phyloP scores from a whole-genome alignment of 2,797 vertebrate genomes.

The Leuciscus waleckii region DNA sequence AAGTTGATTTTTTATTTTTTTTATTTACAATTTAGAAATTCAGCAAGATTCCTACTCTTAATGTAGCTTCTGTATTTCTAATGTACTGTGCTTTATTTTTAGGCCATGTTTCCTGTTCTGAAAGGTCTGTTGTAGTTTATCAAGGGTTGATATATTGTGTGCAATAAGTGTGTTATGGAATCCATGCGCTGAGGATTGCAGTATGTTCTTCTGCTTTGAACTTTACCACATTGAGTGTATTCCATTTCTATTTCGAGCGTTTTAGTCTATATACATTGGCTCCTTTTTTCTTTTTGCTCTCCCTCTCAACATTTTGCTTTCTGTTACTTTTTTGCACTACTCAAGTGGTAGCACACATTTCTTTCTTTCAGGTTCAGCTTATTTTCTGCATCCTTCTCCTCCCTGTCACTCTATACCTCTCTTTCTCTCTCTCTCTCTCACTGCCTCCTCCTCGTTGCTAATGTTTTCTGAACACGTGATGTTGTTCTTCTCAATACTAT shows the following conservation, averaged over 20 bases:
- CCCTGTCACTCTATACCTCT: not conserved
- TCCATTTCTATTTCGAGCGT: slow-evolving; percentile 46
- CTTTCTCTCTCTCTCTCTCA: not conserved
- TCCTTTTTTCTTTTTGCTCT: slow-evolving; percentile 60
- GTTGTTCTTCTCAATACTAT: not conserved
- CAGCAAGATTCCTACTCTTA: not conserved
- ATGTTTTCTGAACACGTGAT: not conserved
- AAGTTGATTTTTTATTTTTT: not conserved
- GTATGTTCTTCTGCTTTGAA: slow-evolving; percentile 26
- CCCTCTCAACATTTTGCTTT: slow-evolving; percentile 62
- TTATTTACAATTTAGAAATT: no score
- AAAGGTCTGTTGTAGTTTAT: slow-evolving; percentile 10
- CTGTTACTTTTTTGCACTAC: slow-evolving; percentile 53
- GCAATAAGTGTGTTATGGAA: not conserved
- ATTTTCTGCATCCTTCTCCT: not conserved
- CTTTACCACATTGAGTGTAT: slow-evolving; percentile 26
- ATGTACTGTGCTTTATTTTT: not conserved
- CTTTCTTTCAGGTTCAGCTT: slow-evolving; percentile 44
- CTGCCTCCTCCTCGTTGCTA: not conserved
- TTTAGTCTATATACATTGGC: slow-evolving; percentile 20
- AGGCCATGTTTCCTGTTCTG: not conserved
- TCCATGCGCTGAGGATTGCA: not conserved
- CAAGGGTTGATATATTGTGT: not conserved
- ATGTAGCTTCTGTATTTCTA: not conserved
- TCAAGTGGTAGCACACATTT: slow-evolving; percentile 13